Base-by-base conservation (phyloP, 1,140 invertebrate species). In the Zophobas atratus region DNA sequence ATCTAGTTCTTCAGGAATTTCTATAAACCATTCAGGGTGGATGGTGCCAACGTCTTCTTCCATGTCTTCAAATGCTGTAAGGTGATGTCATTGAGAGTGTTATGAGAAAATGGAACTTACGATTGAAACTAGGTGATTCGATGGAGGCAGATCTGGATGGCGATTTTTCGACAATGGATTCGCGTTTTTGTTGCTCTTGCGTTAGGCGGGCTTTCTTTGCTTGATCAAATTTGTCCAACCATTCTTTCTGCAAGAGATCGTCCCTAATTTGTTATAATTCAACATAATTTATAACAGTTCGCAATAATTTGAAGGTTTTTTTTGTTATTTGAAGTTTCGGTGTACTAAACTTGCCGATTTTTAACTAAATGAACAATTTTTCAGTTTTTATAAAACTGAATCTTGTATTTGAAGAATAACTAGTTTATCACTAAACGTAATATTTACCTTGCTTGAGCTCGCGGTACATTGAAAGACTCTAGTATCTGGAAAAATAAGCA, bases 1-100 rank as follows among this genome's bases (percentile, higher is more conserved):
- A 88, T 99, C 98, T 34, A 99, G 88, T 87, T 99, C 97, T 86
- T 99, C 98, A 32, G 96, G 93, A 0, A 97, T 91, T 87, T 99
- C 97, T 72, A 93, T 84, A 38, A 99, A 86, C 98, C 98, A 99
- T 81, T 98, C 96, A 0, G 95, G 95, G 38, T 92, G 87, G 1
- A 85, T 81, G 71, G 90, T 86, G 81, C 86, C 82, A 83, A 89
- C 88, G 86, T 92, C 87, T 75, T 90, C 87, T 82, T 91, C 86
- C 63, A 86, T 81, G 84, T 89, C 88, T 76, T 91, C 87, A 79
- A 87, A 86, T 34, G 86, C 88, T 87, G 80, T 20, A n/a, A 35
- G 48, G 36, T n/a, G 32, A 67, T 41, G 77, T 46, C 8, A 48
- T 49, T 74, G 55, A n/a, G 8, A 78, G 43, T 75, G 53, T 2